Percentiles rank a stretch among this genome's conserved stretches.
Evolutionary conservation across 2,113 vertebrate genomes (phyloP).

Genomic region (Tapirus terrestris): DNA sequence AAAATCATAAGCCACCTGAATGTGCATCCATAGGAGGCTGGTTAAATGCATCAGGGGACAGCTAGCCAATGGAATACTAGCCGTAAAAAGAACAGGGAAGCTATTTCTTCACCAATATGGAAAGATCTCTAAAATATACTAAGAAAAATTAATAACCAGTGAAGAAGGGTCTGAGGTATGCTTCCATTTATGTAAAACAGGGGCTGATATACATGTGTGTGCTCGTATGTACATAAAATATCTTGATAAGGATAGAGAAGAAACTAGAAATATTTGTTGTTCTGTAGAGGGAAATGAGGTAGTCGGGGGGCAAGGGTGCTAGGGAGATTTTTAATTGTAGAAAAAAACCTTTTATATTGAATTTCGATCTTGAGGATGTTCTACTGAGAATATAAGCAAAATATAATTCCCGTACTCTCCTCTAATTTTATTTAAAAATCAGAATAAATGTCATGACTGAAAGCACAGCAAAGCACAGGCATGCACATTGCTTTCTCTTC

Average conservation of each 20-base stretch:
- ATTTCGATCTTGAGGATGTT: not conserved
- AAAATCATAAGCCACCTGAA: not conserved
- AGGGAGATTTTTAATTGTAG: not conserved
- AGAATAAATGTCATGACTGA: not conserved
- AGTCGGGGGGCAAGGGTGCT: not conserved
- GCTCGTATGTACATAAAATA: not conserved
- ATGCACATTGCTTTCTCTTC: not conserved
- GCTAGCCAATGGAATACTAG: not conserved
- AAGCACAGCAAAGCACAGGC: not conserved
- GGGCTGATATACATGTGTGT: not conserved
- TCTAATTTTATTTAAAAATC: slow-evolving; percentile 30
- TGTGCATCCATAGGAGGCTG: not conserved
- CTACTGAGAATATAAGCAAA: not conserved
- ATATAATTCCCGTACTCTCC: not conserved
- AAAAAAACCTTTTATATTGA: not conserved
- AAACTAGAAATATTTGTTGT: not conserved
- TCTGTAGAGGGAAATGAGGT: not conserved
- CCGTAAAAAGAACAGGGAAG: not conserved
- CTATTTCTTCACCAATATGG: not conserved
- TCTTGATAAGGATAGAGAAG: not conserved
- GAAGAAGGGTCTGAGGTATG: not conserved
- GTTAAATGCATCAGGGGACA: not conserved
- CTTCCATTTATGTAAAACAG: not conserved
- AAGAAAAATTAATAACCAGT: not conserved
- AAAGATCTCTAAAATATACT: not conserved